phyloP scores from a whole-genome alignment of 1,140 invertebrate species.

The Apis florea region DNA sequence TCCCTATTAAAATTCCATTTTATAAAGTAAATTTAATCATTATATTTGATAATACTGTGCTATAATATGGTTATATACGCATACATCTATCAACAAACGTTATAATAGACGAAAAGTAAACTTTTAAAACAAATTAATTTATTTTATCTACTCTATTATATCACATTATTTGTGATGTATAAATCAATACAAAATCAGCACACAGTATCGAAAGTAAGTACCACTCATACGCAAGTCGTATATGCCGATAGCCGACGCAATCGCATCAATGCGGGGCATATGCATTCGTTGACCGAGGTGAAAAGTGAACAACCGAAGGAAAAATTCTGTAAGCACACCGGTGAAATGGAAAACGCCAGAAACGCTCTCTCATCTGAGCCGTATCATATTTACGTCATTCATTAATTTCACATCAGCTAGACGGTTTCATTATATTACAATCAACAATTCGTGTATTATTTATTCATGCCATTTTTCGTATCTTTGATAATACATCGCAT shows the following conservation, averaged over 20 bases:
- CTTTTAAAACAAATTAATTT: too few relatives aligned
- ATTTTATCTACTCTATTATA: too few relatives aligned
- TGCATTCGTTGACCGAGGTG: constrained; percentile 54
- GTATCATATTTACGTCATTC: constrained; percentile 32
- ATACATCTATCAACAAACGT: too few relatives aligned
- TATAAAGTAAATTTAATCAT: too few relatives aligned
- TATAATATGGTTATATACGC: too few relatives aligned
- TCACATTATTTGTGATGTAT: too few relatives aligned
- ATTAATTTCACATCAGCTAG: constrained; percentile 34
- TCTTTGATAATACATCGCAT: not conserved
- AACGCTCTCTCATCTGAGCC: constrained; percentile 47
- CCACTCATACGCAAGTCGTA: not conserved
- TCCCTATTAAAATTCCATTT: too few relatives aligned
- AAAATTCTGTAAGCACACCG: constrained; percentile 18
- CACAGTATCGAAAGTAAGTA: constrained; percentile 55
- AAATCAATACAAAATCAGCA: constrained; percentile 44
- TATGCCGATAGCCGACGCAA: constrained; percentile 28
- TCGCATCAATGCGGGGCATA: constrained; percentile 52
- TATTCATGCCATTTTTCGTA: not conserved
- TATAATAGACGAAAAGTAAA: too few relatives aligned
- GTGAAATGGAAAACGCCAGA: constrained; percentile 50
- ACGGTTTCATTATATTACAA: not conserved
- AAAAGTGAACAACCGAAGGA: constrained; percentile 62
- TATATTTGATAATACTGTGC: too few relatives aligned
- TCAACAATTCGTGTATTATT: too few relatives aligned